These are phyloP conservation scores for Dynastes hyllus DNA, from an alignment of 2,888 invertebrate genomes.

Conservation along the genomic window DNA sequence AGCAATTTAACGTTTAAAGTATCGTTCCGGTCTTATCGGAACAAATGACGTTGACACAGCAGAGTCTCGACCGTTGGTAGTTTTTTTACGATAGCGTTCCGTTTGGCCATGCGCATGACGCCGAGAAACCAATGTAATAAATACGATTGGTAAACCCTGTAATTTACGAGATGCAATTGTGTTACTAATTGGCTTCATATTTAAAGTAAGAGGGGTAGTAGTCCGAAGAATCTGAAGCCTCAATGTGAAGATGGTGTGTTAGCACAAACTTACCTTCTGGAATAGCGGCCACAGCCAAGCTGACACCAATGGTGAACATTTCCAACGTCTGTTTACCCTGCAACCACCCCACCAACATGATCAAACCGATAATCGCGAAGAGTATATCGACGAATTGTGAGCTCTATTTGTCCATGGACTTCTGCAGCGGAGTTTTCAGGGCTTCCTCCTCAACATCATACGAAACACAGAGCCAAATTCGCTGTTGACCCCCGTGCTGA, in stretches of 20 bases:
- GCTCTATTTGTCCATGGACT: constrained; percentile 98
- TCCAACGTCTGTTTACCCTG: constrained; percentile 95
- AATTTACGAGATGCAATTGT: background rate
- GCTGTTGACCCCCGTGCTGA: constrained; percentile 96
- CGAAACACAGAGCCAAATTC: constrained; percentile 99
- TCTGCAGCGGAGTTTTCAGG: constrained; percentile 98
- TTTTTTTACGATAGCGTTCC: constrained; percentile 98
- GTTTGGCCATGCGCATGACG: constrained; percentile 99
- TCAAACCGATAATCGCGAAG: constrained; percentile 96
- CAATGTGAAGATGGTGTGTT: too few species aligned
- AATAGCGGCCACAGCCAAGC: constrained; percentile 97
- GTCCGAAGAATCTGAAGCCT: too few species aligned
- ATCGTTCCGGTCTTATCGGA: constrained; percentile 99
- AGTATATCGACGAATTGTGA: constrained; percentile 96
- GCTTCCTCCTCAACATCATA: constrained; percentile 99
- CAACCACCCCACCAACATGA: constrained; percentile 97
- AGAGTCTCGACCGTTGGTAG: constrained; percentile 98
- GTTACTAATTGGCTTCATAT: too few species aligned
- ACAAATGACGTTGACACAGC: constrained; percentile 95
- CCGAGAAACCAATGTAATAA: constrained; percentile 98
- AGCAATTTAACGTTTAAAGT: constrained; percentile 97
- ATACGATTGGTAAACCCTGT: constrained; percentile 97
- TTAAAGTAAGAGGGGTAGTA: too few species aligned
- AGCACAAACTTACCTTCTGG: constrained; percentile 84
- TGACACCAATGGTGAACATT: constrained; percentile 99